phyloP scores from a whole-genome alignment of 2,113 vertebrate species.

The Syngnathus scovelli region DNA sequence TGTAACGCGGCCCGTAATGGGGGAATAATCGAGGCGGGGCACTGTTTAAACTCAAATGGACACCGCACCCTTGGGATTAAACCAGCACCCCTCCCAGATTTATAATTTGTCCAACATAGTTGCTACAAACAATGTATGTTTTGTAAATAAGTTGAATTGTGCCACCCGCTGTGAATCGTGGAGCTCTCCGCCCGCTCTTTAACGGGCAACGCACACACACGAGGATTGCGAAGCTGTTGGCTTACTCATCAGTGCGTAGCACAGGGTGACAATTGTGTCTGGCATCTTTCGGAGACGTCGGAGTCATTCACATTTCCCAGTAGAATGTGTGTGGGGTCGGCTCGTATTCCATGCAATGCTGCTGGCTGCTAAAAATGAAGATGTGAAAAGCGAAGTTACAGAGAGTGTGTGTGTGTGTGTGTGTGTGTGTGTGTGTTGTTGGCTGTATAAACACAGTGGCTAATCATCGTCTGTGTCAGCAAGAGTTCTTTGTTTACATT shows the following conservation, averaged over 20 bases:
- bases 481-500: no score
- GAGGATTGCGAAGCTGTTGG: neutral
- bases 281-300: slow-evolving; percentile 34
- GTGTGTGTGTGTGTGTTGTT: neutral
- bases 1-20: neutral
- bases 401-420: slow-evolving; percentile 12
- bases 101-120: neutral
- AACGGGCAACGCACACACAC: slow-evolving; percentile 9
- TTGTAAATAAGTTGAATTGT: neutral
- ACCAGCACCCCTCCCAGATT: neutral
- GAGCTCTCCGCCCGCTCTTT: slow-evolving; percentile 18
- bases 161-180: slow-evolving; percentile 45
- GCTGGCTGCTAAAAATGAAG: slow-evolving; percentile 65
- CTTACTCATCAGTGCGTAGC: slow-evolving; percentile 40
- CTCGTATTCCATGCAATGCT: slow-evolving; percentile 55
- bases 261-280: slow-evolving; percentile 51
- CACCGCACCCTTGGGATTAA: neutral
- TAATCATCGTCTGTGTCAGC: no score
- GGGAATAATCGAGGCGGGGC: neutral
- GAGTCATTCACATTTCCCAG: slow-evolving; percentile 60
- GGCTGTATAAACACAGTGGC: no score
- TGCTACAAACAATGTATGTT: neutral
- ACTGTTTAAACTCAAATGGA: neutral
- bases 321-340: slow-evolving; percentile 51
- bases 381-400: slow-evolving; percentile 61